Percentiles rank a stretch among this genome's conserved stretches.
These are phyloP conservation scores for Montipora capitata DNA, from an alignment of 92 coral and sea anemone genomes.

Conservation along the genomic window DNA sequence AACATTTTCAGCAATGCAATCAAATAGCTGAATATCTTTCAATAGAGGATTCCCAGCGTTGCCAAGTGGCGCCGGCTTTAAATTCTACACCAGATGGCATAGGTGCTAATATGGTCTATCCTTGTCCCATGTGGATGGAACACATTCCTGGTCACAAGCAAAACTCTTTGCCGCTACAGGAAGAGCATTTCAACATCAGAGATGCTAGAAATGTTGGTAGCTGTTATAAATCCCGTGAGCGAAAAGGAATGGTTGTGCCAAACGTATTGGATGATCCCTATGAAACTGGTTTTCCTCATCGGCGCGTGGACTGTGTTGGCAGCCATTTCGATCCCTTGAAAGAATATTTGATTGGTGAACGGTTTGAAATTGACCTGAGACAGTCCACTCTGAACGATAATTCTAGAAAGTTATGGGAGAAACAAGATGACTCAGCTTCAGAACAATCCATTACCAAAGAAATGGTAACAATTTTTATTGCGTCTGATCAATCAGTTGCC, in stretches of 20 bases:
- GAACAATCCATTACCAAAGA: background rate
- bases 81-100: conserved; percentile 15
- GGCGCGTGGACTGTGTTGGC: background rate
- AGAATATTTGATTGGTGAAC: background rate
- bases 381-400: background rate
- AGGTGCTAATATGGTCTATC: background rate
- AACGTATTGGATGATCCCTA: background rate
- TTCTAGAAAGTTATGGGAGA: conserved; percentile 15
- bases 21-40: background rate
- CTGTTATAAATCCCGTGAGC: background rate
- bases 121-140: background rate
- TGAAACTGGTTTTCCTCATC: background rate
- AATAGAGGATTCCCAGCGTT: background rate
- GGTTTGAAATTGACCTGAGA: background rate
- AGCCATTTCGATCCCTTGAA: background rate
- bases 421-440: background rate
- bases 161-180: background rate
- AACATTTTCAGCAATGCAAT: conserved; percentile 5
- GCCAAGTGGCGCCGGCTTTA: background rate
- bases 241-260: background rate
- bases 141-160: background rate
- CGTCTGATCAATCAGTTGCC: background rate
- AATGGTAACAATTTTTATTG: background rate
- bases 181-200: background rate
- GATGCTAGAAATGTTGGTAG: background rate